Evolutionary conservation across 2,797 vertebrate species (phyloP).

Genomic region (Schizopygopsis pylzovi): DNA sequence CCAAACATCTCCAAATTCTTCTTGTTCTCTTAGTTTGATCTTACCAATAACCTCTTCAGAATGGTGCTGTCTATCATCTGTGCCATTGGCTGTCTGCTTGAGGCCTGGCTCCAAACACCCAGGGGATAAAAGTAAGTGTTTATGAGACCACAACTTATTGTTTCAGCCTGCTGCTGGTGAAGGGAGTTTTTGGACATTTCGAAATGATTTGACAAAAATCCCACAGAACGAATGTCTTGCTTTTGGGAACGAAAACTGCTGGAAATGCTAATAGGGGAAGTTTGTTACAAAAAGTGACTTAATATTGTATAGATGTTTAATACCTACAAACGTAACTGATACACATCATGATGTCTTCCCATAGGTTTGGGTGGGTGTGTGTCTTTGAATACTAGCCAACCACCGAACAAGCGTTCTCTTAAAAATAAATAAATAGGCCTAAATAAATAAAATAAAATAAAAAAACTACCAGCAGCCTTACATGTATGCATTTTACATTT

Average conservation of each 20-base stretch:
- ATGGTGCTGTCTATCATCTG: not conserved
- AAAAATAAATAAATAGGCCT: not conserved
- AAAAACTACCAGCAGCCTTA: not conserved
- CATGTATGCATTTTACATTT: too few relatives aligned
- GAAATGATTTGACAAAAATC: conserved; percentile 3
- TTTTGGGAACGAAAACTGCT: not conserved
- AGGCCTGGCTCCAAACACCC: conserved; percentile 17
- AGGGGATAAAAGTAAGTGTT: conserved; percentile 14
- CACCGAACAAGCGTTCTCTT: not conserved
- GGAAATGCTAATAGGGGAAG: not conserved
- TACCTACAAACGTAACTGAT: not conserved
- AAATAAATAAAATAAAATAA: not conserved
- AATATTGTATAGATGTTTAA: not conserved
- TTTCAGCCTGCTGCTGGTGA: not conserved
- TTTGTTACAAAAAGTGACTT: conserved; percentile 5
- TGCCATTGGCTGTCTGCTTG: conserved; percentile 10
- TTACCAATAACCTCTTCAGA: not conserved
- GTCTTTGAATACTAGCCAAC: not conserved
- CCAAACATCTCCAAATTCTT: conserved; percentile 52
- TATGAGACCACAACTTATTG: conserved; percentile 26
- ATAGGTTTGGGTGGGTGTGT: not conserved
- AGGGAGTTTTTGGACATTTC: conserved; percentile 3
- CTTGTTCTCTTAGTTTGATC: not conserved
- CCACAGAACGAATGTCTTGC: not conserved
- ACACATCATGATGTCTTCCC: not conserved